These are phyloP conservation scores for Leiothrix lutea DNA, from an alignment of 2,113 vertebrate genomes.

Conservation along the genomic window DNA sequence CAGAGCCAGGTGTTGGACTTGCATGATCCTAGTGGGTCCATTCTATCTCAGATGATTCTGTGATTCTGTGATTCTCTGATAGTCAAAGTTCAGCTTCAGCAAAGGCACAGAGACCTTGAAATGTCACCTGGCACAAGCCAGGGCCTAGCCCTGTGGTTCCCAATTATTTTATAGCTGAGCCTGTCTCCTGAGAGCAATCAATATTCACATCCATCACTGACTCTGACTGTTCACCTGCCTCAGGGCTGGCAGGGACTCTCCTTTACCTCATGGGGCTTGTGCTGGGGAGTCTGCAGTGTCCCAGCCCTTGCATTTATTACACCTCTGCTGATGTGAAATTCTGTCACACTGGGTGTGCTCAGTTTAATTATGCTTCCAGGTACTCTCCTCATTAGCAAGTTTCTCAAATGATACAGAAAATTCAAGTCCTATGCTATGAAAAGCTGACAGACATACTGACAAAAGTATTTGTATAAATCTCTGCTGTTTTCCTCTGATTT, in stretches of 20 bases:
- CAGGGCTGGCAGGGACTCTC: neutral
- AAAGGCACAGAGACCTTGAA: neutral
- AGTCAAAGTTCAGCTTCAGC: neutral
- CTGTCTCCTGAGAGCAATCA: neutral
- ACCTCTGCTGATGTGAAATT: neutral
- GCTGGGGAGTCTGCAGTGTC: neutral
- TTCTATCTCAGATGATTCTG: neutral
- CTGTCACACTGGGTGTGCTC: neutral
- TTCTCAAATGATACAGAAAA: neutral
- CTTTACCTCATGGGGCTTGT: rapidly evolving
- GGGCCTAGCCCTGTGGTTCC: neutral
- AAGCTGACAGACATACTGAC: neutral
- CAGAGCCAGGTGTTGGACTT: neutral
- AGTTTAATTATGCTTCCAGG: neutral
- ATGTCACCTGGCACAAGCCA: neutral
- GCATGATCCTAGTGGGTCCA: neutral
- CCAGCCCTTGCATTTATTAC: neutral
- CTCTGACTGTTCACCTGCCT: neutral
- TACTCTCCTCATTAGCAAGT: neutral
- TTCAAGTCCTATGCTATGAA: neutral
- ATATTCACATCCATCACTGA: neutral
- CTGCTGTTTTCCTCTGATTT: neutral
- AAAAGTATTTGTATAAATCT: neutral
- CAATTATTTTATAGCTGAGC: neutral
- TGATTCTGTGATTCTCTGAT: neutral